phyloP scores from a whole-genome alignment of 1,140 invertebrate genomes.

The Lerema accius region DNA sequence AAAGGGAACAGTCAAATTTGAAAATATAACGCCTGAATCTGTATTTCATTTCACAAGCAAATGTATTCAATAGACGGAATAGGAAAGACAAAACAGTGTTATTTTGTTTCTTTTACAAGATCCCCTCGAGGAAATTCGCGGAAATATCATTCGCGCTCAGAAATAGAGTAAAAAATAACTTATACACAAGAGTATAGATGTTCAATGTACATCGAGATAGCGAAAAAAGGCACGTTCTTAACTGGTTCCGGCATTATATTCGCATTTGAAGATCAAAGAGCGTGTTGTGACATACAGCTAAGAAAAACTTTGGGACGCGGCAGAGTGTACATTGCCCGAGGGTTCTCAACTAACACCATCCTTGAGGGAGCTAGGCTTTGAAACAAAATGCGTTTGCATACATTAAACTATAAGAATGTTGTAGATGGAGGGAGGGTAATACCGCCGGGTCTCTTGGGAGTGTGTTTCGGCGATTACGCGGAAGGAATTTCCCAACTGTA shows the following conservation, averaged over 20 bases:
- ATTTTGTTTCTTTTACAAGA: slow-evolving; percentile 61
- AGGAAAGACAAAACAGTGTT: slow-evolving; percentile 63
- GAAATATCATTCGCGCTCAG: slow-evolving; percentile 53
- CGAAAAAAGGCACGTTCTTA: slow-evolving; percentile 67
- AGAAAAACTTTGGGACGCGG: slow-evolving; percentile 64
- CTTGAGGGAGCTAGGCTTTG: slow-evolving; percentile 78
- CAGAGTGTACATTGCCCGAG: slow-evolving; percentile 59
- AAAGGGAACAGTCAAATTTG: slow-evolving; percentile 50
- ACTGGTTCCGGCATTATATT: slow-evolving; percentile 78
- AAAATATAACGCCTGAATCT: slow-evolving; percentile 57
- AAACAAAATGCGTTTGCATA: slow-evolving; percentile 83
- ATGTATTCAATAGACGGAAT: slow-evolving; percentile 65
- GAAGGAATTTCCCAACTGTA: slow-evolving; percentile 72
- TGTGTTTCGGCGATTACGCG: slow-evolving; percentile 80
- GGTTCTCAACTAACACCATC: slow-evolving; percentile 69
- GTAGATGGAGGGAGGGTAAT: slow-evolving; percentile 74
- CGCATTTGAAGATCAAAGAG: slow-evolving; percentile 80
- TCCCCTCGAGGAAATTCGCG: slow-evolving; percentile 56
- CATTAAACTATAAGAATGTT: slow-evolving; percentile 82
- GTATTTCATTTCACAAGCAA: slow-evolving; percentile 60
- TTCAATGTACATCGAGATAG: slow-evolving; percentile 56
- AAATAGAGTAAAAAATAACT: slow-evolving; percentile 58
- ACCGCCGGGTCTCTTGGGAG: slow-evolving; percentile 59
- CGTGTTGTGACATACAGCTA: slow-evolving; percentile 69
- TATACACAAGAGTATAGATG: slow-evolving; percentile 45